These are phyloP conservation scores for Astyanax mexicanus DNA, from an alignment of 2,797 vertebrate genomes.

Conservation along the genomic window DNA sequence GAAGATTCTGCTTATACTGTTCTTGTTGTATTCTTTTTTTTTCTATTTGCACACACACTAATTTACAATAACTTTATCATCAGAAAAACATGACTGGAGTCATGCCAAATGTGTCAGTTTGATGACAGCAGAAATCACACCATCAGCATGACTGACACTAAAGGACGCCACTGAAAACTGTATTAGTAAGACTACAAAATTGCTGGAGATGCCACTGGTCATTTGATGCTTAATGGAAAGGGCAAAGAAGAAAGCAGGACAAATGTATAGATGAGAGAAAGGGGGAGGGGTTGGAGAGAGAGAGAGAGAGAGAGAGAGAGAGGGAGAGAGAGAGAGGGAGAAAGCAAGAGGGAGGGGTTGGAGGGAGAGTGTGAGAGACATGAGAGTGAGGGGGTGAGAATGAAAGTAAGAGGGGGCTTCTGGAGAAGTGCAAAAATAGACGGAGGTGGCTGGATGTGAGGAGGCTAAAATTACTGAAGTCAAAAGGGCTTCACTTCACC, in stretches of 20 bases:
- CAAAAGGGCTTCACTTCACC: conserved; percentile 27
- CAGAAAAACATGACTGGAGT: too few relatives aligned
- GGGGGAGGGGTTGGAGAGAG: neutral
- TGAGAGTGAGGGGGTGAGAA: neutral
- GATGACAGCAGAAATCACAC: neutral
- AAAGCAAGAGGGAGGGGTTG: too few relatives aligned
- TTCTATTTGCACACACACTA: too few relatives aligned
- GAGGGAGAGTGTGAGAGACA: neutral
- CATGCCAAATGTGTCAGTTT: neutral
- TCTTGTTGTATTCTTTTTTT: too few relatives aligned
- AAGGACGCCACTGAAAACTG: neutral
- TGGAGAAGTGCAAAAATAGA: conserved; percentile 49
- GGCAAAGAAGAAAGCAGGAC: neutral
- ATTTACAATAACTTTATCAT: too few relatives aligned
- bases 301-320: neutral
- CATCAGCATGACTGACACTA: neutral
- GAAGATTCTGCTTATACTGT: too few relatives aligned
- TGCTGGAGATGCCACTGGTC: neutral
- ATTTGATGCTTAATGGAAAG: conserved; percentile 11
- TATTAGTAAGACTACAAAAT: neutral
- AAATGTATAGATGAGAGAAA: neutral
- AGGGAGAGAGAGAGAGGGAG: too few relatives aligned
- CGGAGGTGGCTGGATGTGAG: conserved; percentile 30
- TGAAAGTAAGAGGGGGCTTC: neutral
- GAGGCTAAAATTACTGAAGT: conserved; percentile 51